phyloP scores from a whole-genome alignment of 1,140 invertebrate species.

The Papilio glaucus region DNA sequence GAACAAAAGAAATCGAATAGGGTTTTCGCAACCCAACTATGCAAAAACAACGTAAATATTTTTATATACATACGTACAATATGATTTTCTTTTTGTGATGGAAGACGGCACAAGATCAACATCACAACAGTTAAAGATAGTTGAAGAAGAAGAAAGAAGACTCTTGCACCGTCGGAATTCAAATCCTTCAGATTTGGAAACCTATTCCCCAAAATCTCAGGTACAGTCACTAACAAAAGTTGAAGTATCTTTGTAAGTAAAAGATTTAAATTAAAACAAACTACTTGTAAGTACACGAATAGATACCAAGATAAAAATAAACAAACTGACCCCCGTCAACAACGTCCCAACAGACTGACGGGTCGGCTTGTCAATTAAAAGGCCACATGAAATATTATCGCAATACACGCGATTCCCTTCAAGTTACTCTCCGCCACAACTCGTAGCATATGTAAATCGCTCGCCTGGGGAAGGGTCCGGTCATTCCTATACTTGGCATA shows the following conservation, averaged over 20 bases:
- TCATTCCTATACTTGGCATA: neutral
- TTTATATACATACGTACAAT: too few species aligned
- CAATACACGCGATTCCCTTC: slow-evolving; percentile 21
- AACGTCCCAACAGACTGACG: neutral
- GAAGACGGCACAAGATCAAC: too few species aligned
- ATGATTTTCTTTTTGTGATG: too few species aligned
- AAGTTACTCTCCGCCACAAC: neutral
- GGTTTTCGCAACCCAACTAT: neutral
- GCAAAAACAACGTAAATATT: neutral
- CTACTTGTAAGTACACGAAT: neutral
- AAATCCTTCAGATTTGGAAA: too few species aligned
- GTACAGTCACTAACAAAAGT: too few species aligned
- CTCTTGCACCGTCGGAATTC: too few species aligned
- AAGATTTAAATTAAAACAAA: too few species aligned
- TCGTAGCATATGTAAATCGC: slow-evolving; percentile 18
- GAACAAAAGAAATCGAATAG: neutral
- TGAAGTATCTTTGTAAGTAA: too few species aligned
- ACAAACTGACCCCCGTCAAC: neutral
- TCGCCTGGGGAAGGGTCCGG: neutral
- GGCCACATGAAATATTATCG: slow-evolving; percentile 18
- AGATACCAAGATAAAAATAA: neutral
- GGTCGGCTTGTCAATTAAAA: slow-evolving; percentile 31
- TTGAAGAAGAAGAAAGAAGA: too few species aligned
- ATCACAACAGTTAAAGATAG: too few species aligned
- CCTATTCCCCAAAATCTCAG: too few species aligned